Base-by-base conservation (phyloP, 2,797 vertebrate genomes). In the Orientallactaga sibirica region DNA sequence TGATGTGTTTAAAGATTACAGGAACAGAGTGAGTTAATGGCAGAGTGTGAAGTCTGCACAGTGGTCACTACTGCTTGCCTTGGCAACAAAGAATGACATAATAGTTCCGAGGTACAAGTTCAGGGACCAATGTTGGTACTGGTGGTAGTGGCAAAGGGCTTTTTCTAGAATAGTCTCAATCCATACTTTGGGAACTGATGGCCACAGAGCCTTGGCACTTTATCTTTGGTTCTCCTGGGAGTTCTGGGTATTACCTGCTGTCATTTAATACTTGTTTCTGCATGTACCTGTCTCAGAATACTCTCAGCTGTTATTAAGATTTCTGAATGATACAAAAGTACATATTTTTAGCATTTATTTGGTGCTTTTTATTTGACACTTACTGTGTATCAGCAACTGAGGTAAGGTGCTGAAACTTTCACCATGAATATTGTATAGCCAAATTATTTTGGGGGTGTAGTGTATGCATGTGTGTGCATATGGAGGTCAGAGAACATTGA, bases 271-370 rank as follows among this genome's bases (percentile, higher is more conserved):
- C 15, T 66, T 37, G 66, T 67, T 75, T 92, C 67, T 88, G 19
- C 61, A 91, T 80, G 48, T 75, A 70, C 14, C 62, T 80, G 1
- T 22, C 9, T 89, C 18, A 15, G 7, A 87, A 43, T 58, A 64
- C 89, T 87, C 95, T 94, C 52, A 84, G 62, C 48, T 64, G 55
- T 66, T 82, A 62, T 12, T 41, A 52, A 95, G 76, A n/a, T 76
- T 91, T 16, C 3, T 85, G 74, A 80, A 3, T 62, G 76, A 62
- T n/a, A 77, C 0, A 6, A 85, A 80, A 74, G 12, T 71, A 71
- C 27, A 27, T 20, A 18, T 55, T 8, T 85, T 79, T 88, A 18
- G 83, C 18, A 41, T 79, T 24, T 37, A 67, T 1, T 0, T 22
- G 66, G 43, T 27, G 0, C 27, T 78, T 96, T 84, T 85, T 77